A percentile compares a stretch with the other conserved stretches of the same genome.
These are phyloP conservation scores for Drosophila teissieri DNA, from an alignment of 1,140 invertebrate genomes.

Conservation along the genomic window DNA sequence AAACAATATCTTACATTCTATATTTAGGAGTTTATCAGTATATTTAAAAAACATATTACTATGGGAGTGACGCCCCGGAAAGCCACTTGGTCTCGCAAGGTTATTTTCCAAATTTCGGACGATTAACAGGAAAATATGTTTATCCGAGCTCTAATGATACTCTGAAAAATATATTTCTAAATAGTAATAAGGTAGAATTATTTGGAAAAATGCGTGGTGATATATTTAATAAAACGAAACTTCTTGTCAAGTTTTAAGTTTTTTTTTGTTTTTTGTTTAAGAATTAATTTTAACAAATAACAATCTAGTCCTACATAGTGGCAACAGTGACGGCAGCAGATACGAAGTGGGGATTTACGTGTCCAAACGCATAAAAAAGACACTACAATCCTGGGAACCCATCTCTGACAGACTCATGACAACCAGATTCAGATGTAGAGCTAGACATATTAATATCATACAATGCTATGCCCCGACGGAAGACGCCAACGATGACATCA, in stretches of 20 bases:
- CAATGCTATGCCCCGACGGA: too few relatives aligned
- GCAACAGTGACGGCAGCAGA: too few relatives aligned
- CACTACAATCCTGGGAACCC: too few relatives aligned
- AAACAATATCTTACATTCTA: background rate
- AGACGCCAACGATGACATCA: too few relatives aligned
- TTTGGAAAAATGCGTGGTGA: background rate
- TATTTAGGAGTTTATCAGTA: background rate
- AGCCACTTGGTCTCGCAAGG: background rate
- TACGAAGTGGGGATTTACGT: too few relatives aligned
- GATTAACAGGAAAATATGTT: background rate
- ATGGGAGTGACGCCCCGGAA: background rate
- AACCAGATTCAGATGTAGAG: too few relatives aligned
- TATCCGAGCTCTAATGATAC: background rate
- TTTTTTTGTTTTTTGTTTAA: too few relatives aligned
- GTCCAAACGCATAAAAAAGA: too few relatives aligned
- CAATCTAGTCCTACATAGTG: too few relatives aligned
- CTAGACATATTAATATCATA: too few relatives aligned
- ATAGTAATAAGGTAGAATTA: background rate
- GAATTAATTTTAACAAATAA: too few relatives aligned
- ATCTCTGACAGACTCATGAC: too few relatives aligned
- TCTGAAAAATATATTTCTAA: background rate
- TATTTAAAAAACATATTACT: background rate
- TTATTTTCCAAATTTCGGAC: background rate
- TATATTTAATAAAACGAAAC: background rate
- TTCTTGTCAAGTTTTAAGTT: background rate